Evolutionary conservation across 2,113 vertebrate genomes (phyloP).

Genomic region (Amphiprion ocellaris): DNA sequence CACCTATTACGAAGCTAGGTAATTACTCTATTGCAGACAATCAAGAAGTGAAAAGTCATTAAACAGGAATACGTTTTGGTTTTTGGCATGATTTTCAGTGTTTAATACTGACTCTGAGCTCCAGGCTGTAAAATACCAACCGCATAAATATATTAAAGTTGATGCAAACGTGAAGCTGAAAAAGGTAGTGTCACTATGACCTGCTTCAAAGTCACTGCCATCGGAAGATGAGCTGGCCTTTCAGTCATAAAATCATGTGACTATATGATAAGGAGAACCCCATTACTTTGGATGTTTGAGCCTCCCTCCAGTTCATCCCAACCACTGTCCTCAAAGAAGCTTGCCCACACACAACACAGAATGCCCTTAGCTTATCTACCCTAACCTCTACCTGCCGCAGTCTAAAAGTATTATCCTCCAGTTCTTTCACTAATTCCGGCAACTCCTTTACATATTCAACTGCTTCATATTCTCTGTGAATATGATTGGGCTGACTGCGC

Average conservation of each 20-base stretch:
- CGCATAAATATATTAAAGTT: conserved; percentile 15
- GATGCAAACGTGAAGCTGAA: conserved; percentile 7
- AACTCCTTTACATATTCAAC: conserved; percentile 51
- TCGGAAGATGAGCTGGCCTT: conserved; percentile 21
- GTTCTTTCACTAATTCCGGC: conserved; percentile 49
- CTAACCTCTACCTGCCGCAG: conserved; percentile 30
- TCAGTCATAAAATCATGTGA: conserved; percentile 50
- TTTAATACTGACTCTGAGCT: neutral
- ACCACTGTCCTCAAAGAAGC: conserved; percentile 18
- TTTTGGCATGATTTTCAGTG: neutral
- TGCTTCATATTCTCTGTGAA: conserved; percentile 51
- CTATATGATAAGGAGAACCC: conserved; percentile 45
- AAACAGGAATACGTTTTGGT: conserved; percentile 8
- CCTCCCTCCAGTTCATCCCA: conserved; percentile 17
- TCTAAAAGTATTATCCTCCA: conserved; percentile 34
- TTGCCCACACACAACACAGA: neutral
- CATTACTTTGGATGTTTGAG: conserved; percentile 38
- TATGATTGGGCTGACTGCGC: conserved; percentile 67
- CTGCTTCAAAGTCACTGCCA: conserved; percentile 41
- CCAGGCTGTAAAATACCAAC: conserved; percentile 14
- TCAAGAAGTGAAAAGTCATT: neutral
- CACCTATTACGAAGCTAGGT: neutral
- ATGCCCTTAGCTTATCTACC: conserved; percentile 53
- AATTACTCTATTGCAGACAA: neutral
- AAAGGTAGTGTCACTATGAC: conserved; percentile 6